Percentiles rank a stretch among this genome's conserved stretches.
phyloP scores from a whole-genome alignment of 2,797 vertebrate species.

The Pelochelys cantorii region DNA sequence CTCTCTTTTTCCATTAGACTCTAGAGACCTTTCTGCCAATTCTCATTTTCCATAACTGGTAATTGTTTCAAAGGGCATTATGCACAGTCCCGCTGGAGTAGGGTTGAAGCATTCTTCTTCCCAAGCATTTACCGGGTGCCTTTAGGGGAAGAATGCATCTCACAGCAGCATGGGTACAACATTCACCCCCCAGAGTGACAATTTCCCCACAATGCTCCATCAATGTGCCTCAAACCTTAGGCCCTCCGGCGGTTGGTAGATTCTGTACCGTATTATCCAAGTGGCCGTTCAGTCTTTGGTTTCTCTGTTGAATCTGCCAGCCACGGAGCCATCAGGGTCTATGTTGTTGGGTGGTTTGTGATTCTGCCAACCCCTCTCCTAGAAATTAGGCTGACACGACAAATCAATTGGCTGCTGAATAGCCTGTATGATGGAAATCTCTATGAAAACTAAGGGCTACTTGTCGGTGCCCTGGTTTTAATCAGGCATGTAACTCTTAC shows the following conservation, averaged over 20 bases:
- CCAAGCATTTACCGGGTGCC: neutral
- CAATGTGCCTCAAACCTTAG: neutral
- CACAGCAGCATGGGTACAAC: neutral
- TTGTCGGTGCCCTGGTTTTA: neutral
- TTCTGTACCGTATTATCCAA: neutral
- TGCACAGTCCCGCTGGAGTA: neutral
- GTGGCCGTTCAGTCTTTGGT: neutral
- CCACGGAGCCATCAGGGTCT: neutral
- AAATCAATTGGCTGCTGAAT: neutral
- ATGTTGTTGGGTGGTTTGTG: neutral
- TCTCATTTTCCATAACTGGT: neutral
- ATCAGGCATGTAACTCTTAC: neutral
- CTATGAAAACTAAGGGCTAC: neutral
- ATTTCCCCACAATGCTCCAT: neutral
- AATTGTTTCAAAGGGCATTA: constrained; percentile 5
- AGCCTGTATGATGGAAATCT: neutral
- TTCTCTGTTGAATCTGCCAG: neutral
- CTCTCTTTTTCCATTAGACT: neutral
- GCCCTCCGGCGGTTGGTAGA: neutral
- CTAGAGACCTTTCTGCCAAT: constrained; percentile 21
- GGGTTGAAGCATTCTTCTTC: neutral
- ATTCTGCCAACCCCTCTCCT: neutral
- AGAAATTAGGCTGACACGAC: neutral
- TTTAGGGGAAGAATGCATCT: neutral
- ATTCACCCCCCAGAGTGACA: neutral